Percentiles rank a stretch among this genome's conserved stretches.
Conservation (phyloP, 2,113 vertebrate species). For the Rhea americana region DNA sequence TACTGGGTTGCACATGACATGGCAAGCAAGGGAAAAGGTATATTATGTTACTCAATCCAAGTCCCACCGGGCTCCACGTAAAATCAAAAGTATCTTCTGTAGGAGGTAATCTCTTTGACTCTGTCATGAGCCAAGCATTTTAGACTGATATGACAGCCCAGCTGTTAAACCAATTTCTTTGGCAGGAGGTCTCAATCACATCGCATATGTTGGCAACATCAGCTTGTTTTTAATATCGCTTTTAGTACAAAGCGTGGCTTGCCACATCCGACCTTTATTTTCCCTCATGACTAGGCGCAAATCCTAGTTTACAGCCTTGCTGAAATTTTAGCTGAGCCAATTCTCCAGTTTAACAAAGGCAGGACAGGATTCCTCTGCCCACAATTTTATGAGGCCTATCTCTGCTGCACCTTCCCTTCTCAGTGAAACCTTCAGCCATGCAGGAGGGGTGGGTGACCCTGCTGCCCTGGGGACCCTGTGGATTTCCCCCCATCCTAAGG, state of each 20-base stretch:
- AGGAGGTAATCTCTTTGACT: background rate
- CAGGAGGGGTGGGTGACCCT: background rate
- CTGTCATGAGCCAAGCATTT: background rate
- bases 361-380: background rate
- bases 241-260: background rate
- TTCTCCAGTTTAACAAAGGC: background rate
- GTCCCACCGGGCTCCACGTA: background rate
- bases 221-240: background rate
- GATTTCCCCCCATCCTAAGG: fast-evolving
- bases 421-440: background rate
- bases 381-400: background rate
- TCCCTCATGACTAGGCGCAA: background rate
- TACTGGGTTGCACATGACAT: background rate
- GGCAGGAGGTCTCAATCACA: background rate
- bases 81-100: background rate
- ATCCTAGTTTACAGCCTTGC: background rate
- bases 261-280: background rate
- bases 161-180: background rate
- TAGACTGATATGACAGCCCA: background rate
- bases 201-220: background rate
- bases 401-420: background rate
- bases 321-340: background rate
- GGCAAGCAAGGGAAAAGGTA: fast-evolving
- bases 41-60: background rate
- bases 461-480: background rate